Conservation (phyloP, 2,113 vertebrate species). For the Aspiorhynchus laticeps region DNA sequence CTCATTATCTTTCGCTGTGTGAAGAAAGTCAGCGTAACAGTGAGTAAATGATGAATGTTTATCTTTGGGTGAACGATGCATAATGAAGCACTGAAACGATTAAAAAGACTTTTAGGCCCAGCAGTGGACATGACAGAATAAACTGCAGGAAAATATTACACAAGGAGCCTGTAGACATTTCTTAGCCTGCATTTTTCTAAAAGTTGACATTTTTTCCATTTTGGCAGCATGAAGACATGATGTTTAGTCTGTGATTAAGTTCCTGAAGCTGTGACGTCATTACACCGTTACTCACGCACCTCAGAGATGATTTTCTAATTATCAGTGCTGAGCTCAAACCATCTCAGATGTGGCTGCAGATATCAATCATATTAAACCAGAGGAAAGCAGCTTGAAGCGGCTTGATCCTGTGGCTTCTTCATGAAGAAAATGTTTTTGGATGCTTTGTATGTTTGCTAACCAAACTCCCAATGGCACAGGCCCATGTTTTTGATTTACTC, state of each 20-base stretch:
- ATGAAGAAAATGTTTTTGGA: conserved; percentile 69
- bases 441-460: conserved; percentile 61
- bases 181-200: not conserved
- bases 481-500: conserved; percentile 66
- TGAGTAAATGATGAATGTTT: not conserved
- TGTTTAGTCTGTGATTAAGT: not conserved
- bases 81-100: not conserved
- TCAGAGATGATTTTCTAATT: not conserved
- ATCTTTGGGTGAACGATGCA: too few relatives aligned
- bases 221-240: not conserved
- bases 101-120: not conserved
- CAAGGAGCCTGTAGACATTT: too few relatives aligned
- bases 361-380: conserved; percentile 58
- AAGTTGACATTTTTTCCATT: not conserved
- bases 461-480: conserved; percentile 34
- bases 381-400: not conserved
- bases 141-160: not conserved
- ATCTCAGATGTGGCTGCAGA: conserved; percentile 74
- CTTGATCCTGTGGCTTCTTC: conserved; percentile 67
- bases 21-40: too few relatives aligned
- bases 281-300: not conserved
- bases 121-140: not conserved
- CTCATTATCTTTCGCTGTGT: too few relatives aligned
- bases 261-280: not conserved
- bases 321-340: not conserved